Conservation (phyloP, 2,797 vertebrate species). For the Zalophus californianus region DNA sequence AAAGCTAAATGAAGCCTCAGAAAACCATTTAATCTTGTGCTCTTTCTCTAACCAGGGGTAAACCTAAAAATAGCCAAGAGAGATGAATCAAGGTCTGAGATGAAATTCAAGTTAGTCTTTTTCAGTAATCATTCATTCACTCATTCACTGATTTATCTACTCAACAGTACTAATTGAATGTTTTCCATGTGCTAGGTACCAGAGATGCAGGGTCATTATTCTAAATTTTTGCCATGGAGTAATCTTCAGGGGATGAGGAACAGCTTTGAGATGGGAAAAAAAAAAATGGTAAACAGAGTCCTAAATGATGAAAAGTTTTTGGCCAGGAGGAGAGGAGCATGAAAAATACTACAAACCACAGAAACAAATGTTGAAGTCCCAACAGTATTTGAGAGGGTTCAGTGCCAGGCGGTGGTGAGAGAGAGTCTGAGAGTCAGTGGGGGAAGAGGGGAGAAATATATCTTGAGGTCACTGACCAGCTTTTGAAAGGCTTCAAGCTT, state of each 20-base stretch:
- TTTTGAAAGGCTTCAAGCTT: neutral
- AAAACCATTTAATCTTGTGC: conserved; percentile 47
- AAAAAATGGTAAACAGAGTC: neutral
- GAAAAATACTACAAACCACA: neutral
- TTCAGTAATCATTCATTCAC: neutral
- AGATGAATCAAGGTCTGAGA: neutral
- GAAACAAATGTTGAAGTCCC: rapidly evolving
- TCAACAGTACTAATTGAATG: neutral
- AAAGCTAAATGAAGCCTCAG: conserved; percentile 55
- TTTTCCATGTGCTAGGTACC: neutral
- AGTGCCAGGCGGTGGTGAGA: neutral
- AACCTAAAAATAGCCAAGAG: neutral
- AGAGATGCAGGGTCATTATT: neutral
- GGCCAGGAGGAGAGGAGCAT: neutral
- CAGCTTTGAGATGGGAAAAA: neutral
- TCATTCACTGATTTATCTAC: neutral
- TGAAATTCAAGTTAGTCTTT: neutral
- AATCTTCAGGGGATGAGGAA: neutral
- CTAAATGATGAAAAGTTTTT: neutral
- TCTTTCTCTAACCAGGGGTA: neutral
- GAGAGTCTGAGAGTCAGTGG: rapidly evolving
- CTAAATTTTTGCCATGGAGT: neutral
- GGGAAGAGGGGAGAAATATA: neutral
- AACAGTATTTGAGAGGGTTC: neutral
- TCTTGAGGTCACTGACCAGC: neutral